phyloP scores from a whole-genome alignment of 2,113 vertebrate species.

The Lampris incognitus region DNA sequence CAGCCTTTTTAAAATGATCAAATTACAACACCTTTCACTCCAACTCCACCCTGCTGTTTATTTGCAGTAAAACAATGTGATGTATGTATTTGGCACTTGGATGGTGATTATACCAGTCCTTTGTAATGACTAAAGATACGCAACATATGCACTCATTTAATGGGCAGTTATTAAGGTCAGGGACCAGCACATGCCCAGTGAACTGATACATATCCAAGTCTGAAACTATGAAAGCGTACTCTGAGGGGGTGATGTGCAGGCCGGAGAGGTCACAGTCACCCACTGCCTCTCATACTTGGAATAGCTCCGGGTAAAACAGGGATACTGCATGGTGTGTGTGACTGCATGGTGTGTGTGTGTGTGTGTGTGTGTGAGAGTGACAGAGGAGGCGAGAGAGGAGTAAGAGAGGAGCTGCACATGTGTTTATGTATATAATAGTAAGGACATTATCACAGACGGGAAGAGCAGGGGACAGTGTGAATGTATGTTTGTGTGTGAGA shows the following conservation, averaged over 20 bases:
- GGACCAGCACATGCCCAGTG: not conserved
- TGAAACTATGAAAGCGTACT: conserved; percentile 46
- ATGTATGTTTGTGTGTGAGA: too few species aligned
- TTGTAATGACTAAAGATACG: conserved; percentile 6
- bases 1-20: too few species aligned
- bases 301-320: conserved; percentile 51
- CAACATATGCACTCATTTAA: too few species aligned
- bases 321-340: conserved; percentile 32
- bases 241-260: conserved; percentile 37
- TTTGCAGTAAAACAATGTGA: not conserved
- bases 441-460: too few species aligned
- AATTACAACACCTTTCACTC: too few species aligned
- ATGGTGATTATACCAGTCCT: conserved; percentile 11
- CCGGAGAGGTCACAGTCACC: conserved; percentile 67
- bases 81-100: not conserved
- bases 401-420: too few species aligned
- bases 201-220: conserved; percentile 33
- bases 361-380: not conserved
- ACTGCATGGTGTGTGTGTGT: conserved; percentile 6
- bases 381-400: too few species aligned
- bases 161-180: too few species aligned
- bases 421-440: too few species aligned
- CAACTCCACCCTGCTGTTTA: not conserved
- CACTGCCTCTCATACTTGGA: conserved; percentile 49
- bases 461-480: too few species aligned